Evolutionary conservation across 2,888 invertebrate genomes (phyloP).

Genomic region (Dinocampus coccinellae): DNA sequence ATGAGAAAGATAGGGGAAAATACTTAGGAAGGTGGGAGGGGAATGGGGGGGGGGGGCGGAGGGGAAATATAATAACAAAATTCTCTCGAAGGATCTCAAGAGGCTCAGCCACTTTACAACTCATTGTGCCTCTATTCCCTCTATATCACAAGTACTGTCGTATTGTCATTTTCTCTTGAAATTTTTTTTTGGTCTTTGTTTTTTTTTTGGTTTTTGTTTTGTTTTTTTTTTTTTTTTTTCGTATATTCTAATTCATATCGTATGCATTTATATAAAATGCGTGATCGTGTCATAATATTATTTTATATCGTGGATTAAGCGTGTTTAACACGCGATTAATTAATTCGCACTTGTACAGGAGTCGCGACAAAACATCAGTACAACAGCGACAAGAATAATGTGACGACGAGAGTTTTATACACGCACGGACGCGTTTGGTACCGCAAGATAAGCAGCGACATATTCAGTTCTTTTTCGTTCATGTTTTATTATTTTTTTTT

Average conservation of each 20-base stretch:
- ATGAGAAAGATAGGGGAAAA: no score
- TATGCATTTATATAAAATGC: background rate
- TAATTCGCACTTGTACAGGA: constrained; percentile 38
- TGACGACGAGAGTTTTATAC: background rate
- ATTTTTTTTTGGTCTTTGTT: background rate
- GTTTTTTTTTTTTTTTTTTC: background rate
- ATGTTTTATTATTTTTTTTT: background rate
- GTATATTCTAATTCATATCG: background rate
- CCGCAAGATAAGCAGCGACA: constrained; percentile 55
- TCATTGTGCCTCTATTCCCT: constrained; percentile 16
- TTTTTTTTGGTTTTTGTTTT: background rate
- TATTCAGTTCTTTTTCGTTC: constrained; percentile 44
- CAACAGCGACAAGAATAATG: background rate
- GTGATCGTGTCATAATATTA: background rate
- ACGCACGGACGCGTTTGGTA: constrained; percentile 1
- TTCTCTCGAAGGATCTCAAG: constrained; percentile 14
- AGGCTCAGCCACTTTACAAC: background rate
- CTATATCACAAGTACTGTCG: background rate
- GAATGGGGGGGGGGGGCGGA: constrained; percentile 28
- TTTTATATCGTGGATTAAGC: constrained; percentile 21
- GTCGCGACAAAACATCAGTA: constrained; percentile 31
- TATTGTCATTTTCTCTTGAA: background rate
- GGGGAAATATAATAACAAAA: background rate
- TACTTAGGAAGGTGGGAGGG: background rate
- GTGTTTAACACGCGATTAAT: constrained; percentile 42